These are phyloP conservation scores for Zonitis immaculata DNA, from an alignment of 2,888 invertebrate species.

Conservation along the genomic window DNA sequence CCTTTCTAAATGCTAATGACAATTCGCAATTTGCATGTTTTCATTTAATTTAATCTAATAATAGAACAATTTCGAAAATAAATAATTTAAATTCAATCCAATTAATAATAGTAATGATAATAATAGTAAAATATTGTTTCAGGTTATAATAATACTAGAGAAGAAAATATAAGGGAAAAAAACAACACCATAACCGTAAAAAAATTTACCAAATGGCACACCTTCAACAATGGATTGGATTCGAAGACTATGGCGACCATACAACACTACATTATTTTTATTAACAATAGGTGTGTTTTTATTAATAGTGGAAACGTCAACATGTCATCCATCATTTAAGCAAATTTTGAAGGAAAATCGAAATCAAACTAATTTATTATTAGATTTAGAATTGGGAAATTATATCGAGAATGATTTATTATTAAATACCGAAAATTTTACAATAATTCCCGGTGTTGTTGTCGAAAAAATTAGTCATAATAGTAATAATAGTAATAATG, in stretches of 20 bases:
- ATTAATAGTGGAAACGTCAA: slow-evolving; percentile 19
- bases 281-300: slow-evolving; percentile 22
- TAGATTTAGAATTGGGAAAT: slow-evolving; percentile 54
- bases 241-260: neutral
- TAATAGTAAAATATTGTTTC: too few species aligned
- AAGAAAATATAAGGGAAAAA: too few species aligned
- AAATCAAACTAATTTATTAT: slow-evolving; percentile 23
- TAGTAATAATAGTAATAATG: slow-evolving; percentile 14
- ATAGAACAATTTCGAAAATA: too few species aligned
- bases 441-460: slow-evolving; percentile 57
- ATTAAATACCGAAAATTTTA: slow-evolving; percentile 53
- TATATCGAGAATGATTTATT: slow-evolving; percentile 55
- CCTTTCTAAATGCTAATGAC: neutral
- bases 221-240: slow-evolving; percentile 27
- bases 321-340: slow-evolving; percentile 2
- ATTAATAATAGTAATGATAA: neutral
- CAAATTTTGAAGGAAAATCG: slow-evolving; percentile 20
- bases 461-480: slow-evolving; percentile 43
- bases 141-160: too few species aligned
- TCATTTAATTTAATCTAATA: neutral
- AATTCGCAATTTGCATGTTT: neutral
- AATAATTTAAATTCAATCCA: too few species aligned
- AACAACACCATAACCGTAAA: too few species aligned
- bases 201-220: slow-evolving; percentile 27
- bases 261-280: neutral